Conservation (phyloP, 2,888 invertebrate species). For the Andrena trimmerana region DNA sequence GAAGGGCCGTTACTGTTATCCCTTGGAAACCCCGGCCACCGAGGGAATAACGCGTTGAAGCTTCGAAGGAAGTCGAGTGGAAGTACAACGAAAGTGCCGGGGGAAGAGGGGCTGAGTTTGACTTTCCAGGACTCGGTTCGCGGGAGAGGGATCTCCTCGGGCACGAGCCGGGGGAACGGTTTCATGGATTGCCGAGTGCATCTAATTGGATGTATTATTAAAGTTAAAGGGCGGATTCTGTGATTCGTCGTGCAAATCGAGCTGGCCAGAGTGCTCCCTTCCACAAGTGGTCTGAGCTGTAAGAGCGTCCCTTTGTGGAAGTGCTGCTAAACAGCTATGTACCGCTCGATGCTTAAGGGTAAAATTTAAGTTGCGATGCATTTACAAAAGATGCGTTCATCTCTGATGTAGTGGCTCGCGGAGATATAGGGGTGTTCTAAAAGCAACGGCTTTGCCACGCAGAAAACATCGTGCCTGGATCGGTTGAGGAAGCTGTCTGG, state of each 20-base stretch:
- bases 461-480: too few relatives aligned
- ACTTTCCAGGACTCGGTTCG: constrained; percentile 20
- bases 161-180: constrained; percentile 24
- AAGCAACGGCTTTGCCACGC: too few relatives aligned
- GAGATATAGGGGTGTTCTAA: too few relatives aligned
- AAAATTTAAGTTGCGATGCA: too few relatives aligned
- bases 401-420: too few relatives aligned
- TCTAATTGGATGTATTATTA: constrained; percentile 45
- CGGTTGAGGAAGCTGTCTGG: too few relatives aligned
- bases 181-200: constrained; percentile 41
- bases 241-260: constrained; percentile 6
- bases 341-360: too few relatives aligned
- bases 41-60: constrained; percentile 57
- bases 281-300: too few relatives aligned
- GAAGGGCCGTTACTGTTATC: constrained; percentile 58
- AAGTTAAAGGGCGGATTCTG: neutral
- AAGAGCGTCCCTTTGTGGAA: too few relatives aligned
- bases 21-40: constrained; percentile 30
- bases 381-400: too few relatives aligned
- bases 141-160: constrained; percentile 9
- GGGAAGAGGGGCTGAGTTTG: constrained; percentile 32
- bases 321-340: too few relatives aligned
- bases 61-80: constrained; percentile 46
- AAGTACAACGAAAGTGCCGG: constrained; percentile 48
- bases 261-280: neutral